Evolutionary conservation across 1,140 invertebrate genomes (phyloP).

Genomic region (Ceratosolen fusciceps): DNA sequence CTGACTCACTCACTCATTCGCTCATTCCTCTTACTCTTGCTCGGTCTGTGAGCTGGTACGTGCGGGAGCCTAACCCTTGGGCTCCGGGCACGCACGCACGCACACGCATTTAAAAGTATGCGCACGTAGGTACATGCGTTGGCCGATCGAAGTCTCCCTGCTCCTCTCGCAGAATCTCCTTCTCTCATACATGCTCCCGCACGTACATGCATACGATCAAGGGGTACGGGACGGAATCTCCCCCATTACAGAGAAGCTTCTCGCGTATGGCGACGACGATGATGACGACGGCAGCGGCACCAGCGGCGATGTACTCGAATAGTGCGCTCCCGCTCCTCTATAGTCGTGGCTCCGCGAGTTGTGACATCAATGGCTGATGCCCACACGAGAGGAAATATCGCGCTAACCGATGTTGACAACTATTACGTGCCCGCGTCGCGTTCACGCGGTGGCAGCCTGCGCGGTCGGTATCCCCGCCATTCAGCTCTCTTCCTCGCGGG

Average conservation of each 20-base stretch:
- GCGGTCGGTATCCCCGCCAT: slow-evolving; percentile 34
- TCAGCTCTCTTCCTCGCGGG: neutral
- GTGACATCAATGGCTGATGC: slow-evolving; percentile 66
- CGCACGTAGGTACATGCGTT: slow-evolving; percentile 5
- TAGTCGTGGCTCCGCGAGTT: neutral
- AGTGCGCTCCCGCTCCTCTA: neutral
- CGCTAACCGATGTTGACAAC: slow-evolving; percentile 68
- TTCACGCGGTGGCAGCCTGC: slow-evolving; percentile 22
- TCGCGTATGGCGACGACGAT: slow-evolving; percentile 13
- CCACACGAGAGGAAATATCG: slow-evolving; percentile 66
- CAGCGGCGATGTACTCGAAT: neutral
- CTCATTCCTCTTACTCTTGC: too few species aligned
- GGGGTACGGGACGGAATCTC: slow-evolving; percentile 18
- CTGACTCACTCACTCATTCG: too few species aligned
- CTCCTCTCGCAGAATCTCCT: neutral
- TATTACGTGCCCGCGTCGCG: slow-evolving; percentile 57
- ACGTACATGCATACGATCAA: too few species aligned
- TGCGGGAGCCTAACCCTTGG: slow-evolving; percentile 26
- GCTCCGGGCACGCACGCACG: neutral
- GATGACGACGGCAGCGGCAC: neutral
- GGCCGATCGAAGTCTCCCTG: slow-evolving; percentile 8
- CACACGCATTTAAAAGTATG: slow-evolving; percentile 15
- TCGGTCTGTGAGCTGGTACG: too few species aligned
- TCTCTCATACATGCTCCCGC: neutral
- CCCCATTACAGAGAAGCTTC: slow-evolving; percentile 16